Percentiles rank a stretch among this genome's conserved stretches.
These are phyloP conservation scores for Actinia equina DNA, from an alignment of 64 coral and sea anemone genomes.

Conservation along the genomic window DNA sequence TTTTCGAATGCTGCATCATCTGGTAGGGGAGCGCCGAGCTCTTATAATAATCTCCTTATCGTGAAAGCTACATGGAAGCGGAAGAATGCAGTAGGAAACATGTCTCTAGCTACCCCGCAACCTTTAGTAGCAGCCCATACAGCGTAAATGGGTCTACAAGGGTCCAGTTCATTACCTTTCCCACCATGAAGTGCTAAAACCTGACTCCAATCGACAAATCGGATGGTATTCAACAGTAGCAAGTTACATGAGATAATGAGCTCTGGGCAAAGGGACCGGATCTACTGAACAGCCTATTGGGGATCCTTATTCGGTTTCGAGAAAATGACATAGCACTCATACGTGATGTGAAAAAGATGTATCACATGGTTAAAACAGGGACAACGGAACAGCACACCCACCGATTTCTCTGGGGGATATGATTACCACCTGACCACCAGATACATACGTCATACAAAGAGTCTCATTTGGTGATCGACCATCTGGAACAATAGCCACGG, in stretches of 20 bases:
- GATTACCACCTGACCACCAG: constrained; percentile 25
- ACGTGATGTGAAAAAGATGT: constrained; percentile 19
- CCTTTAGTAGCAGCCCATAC: too few relatives aligned
- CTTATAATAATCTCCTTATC: too few relatives aligned
- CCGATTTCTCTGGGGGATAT: constrained; percentile 59
- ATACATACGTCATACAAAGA: constrained; percentile 40
- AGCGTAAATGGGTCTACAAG: constrained; percentile 11
- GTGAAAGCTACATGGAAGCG: too few relatives aligned
- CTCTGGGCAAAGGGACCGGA: constrained; percentile 40
- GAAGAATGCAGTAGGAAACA: too few relatives aligned
- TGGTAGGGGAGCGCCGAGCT: too few relatives aligned
- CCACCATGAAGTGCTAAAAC: constrained; percentile 36
- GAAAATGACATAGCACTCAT: constrained; percentile 33
- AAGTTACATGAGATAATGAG: constrained; percentile 55
- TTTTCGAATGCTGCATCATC: too few relatives aligned
- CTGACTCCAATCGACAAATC: constrained; percentile 10
- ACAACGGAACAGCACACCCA: neutral
- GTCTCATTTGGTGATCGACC: constrained; percentile 53
- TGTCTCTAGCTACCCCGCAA: too few relatives aligned
- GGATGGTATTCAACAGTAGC: constrained; percentile 54
- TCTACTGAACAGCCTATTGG: constrained; percentile 33
- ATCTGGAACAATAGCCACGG: constrained; percentile 41
- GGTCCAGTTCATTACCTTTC: constrained; percentile 40
- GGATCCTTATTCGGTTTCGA: constrained; percentile 43
- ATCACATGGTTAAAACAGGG: neutral